Evolutionary conservation across 2,113 vertebrate genomes (phyloP).

Genomic region (Motacilla alba): DNA sequence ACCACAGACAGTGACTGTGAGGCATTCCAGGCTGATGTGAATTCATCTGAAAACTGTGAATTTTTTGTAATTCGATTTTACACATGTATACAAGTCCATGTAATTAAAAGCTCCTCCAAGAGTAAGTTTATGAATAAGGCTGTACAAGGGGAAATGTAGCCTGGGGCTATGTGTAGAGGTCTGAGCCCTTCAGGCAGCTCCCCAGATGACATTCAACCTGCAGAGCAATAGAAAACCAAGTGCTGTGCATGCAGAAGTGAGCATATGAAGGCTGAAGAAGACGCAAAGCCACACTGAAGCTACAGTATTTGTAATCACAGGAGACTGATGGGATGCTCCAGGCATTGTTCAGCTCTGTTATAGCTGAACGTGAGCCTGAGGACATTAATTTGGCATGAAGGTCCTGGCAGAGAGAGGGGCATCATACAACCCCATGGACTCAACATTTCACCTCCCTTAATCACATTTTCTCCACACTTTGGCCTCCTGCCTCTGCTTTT

Average conservation of each 20-base stretch:
- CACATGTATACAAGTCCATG: rapidly evolving
- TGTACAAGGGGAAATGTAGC: background rate
- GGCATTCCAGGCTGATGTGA: background rate
- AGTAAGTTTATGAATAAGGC: background rate
- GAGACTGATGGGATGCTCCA: background rate
- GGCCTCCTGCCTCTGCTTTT: background rate
- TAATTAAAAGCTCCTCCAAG: background rate
- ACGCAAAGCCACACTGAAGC: background rate
- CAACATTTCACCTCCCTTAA: background rate
- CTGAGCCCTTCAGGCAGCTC: background rate
- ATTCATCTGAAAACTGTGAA: background rate
- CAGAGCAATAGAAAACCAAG: background rate
- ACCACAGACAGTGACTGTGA: background rate
- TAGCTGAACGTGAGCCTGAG: background rate
- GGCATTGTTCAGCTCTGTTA: background rate
- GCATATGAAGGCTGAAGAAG: background rate
- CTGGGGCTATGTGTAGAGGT: background rate
- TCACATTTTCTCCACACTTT: background rate
- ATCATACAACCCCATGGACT: background rate
- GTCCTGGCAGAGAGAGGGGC: background rate
- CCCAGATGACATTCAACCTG: background rate
- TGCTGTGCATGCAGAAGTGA: background rate
- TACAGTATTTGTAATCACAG: background rate
- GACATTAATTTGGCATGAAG: background rate
- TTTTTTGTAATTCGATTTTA: background rate